Percentiles rank a stretch among this genome's conserved stretches.
phyloP scores from a whole-genome alignment of 1,140 invertebrate species.

The Argopecten irradians region DNA sequence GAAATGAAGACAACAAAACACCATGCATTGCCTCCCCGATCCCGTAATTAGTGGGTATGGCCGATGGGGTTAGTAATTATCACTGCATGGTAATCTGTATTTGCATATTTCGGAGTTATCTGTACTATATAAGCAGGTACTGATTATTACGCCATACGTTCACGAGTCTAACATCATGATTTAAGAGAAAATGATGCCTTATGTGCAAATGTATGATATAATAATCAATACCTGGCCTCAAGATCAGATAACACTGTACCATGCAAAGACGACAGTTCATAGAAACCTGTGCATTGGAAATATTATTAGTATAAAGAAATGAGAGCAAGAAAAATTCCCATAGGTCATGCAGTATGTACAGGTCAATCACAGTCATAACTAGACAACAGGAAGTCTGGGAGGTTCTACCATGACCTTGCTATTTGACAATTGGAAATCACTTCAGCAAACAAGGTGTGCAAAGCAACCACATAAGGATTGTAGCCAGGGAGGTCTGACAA shows the following conservation, averaged over 20 bases:
- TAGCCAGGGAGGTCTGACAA: background rate
- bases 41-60: background rate
- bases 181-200: too few species aligned
- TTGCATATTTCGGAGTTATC: too few species aligned
- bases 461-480: background rate
- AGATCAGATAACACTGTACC: too few species aligned
- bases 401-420: background rate
- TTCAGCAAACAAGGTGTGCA: background rate
- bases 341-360: background rate
- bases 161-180: too few species aligned
- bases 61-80: background rate
- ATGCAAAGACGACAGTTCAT: too few species aligned
- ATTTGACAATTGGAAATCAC: background rate
- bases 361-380: background rate
- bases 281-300: background rate
- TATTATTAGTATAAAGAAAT: background rate
- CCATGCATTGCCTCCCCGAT: background rate
- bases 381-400: background rate
- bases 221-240: too few species aligned
- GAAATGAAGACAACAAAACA: background rate
- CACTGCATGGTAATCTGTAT: background rate
- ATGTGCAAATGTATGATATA: too few species aligned
- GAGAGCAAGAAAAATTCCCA: background rate
- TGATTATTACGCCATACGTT: too few species aligned
- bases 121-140: too few species aligned